These are phyloP conservation scores for Cheilosia impressa DNA, from an alignment of 2,888 invertebrate species.

Conservation along the genomic window DNA sequence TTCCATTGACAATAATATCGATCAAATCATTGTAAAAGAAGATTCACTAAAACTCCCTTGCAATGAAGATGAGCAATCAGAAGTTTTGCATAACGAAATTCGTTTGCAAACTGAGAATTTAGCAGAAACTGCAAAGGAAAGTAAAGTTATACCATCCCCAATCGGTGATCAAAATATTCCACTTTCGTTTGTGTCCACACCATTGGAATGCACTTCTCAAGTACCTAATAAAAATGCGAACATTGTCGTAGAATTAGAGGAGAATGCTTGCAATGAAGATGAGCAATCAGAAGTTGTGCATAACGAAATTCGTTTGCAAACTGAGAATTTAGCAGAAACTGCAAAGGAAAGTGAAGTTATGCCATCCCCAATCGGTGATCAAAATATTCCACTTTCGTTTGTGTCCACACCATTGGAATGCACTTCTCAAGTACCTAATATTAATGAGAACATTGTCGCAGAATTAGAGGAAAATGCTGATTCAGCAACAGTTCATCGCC, in stretches of 20 bases:
- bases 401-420: not conserved
- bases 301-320: not conserved
- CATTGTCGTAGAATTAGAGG: not conserved
- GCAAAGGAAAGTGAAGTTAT: not conserved
- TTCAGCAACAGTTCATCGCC: not conserved
- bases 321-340: not conserved
- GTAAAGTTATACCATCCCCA: not conserved
- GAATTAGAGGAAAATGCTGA: not conserved
- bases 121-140: not conserved
- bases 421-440: not conserved
- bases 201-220: not conserved
- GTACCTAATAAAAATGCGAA: not conserved
- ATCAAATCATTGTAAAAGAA: too few relatives aligned
- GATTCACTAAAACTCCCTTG: too few relatives aligned
- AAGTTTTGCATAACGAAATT: not conserved
- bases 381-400: not conserved
- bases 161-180: not conserved
- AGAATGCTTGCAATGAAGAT: too few relatives aligned
- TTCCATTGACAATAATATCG: too few relatives aligned
- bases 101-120: not conserved
- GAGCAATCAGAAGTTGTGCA: too few relatives aligned
- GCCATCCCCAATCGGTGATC: not conserved
- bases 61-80: too few relatives aligned
- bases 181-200: not conserved
- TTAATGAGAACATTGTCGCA: not conserved